Conservation (phyloP, 2,113 vertebrate species). For the Tringa solitaria region DNA sequence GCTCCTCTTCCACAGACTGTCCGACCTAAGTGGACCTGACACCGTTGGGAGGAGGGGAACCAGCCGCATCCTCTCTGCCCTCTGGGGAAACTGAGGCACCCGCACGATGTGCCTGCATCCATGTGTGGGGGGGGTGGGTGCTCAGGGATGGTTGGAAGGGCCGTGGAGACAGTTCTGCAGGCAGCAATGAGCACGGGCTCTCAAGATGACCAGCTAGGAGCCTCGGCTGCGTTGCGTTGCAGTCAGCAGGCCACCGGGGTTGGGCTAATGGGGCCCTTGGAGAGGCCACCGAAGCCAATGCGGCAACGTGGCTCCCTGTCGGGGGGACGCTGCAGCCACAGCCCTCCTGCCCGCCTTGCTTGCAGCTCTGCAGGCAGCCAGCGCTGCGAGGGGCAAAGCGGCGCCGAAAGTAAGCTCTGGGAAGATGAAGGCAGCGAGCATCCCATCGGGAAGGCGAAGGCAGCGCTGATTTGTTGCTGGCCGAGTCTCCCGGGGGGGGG, state of each 20-base stretch:
- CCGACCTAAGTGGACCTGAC: background rate
- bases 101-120: fast-evolving
- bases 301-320: fast-evolving
- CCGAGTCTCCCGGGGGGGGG: fast-evolving
- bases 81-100: background rate
- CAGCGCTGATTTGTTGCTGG: background rate
- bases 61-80: background rate
- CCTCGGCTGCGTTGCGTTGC: fast-evolving
- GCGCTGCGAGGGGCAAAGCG: fast-evolving
- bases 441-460: background rate
- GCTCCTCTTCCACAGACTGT: background rate
- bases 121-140: no score
- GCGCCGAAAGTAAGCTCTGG: background rate
- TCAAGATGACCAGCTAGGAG: background rate
- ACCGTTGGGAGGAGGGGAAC: background rate
- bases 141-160: background rate
- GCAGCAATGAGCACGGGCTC: fast-evolving
- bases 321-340: background rate
- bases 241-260: background rate
- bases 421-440: background rate
- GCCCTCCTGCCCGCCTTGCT: background rate
- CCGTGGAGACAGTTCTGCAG: background rate
- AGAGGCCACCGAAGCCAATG: fast-evolving
- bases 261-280: background rate
- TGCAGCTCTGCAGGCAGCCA: background rate